Base-by-base conservation (phyloP, 2,113 vertebrate genomes). In the Urocolius indicus region DNA sequence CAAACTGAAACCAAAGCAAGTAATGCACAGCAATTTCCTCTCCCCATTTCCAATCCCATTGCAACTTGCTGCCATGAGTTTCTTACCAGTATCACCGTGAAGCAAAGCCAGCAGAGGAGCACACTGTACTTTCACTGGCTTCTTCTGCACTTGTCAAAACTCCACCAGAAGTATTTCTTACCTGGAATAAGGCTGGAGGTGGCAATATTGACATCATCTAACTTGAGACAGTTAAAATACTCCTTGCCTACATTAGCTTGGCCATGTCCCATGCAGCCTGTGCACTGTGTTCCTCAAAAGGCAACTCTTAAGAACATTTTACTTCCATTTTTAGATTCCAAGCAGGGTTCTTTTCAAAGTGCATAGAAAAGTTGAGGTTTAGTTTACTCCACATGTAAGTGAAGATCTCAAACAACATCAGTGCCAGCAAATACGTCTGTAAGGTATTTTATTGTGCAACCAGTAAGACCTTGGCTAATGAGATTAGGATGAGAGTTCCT, bases 61-160 rank as follows among this genome's bases (percentile, higher is more conserved):
- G 43, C 10, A 43, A 14, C 55, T 54, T 26, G 20, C 51, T 58
- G 59, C 41, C 23, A 3, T 1, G 8, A 27, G 26, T 62, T 51
- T 68, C 30, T 36, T 18, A 2, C 2, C 0, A 15, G 3, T 16
- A 18, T 5, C 26, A 27, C 11, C 0, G 0, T 27, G 11, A 73
- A 57, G 49, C 43, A 24, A 58, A n/a, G 45, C 10, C 2, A 10
- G 76, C 62, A 29, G 15, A 30, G 49, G 9, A 46, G 29, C 51
- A 5, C 0, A 12, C 15, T 26, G 15, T 2, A 9, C 11, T 54
- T 32, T 9, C 38, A 32, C 34, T 14, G 27, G 45, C 16, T 55
- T 75, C 43, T 52, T 5, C 84, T 41, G 38, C n/a, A 71, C 20
- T 0, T 4, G 16, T 41, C 52, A 23, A 16, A 62, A 27, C n/a